Base-by-base conservation (phyloP, 23 tunicate species). In the Corella eumyota region DNA sequence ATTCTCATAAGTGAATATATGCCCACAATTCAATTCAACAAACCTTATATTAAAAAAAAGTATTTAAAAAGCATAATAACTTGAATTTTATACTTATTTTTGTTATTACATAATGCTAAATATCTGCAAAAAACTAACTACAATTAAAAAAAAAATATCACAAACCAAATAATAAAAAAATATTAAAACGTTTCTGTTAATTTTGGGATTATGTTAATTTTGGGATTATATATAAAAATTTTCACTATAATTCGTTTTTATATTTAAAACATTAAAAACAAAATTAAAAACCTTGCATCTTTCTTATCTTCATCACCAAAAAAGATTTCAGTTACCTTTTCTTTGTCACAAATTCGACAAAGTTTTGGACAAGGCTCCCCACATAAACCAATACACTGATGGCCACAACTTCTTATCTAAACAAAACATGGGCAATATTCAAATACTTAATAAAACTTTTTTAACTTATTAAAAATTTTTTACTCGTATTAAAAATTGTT, bases 301-400 rank as follows among this genome's bases (percentile, higher is more conserved):
- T 35, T 25, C 46, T 84, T 83, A 55, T 84, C 94, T 75, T 84
- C 94, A 63, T 84, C 94, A 9, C 94, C 94, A 47, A 84, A 84
- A 46, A 84, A 84, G 22, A 75, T 75, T 49, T 75, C 94, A 0
- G 75, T 78, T 0, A 84, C 94, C 40, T 75, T 62, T 1, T 69
- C 78, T 36, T 84, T 65, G 56, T 84, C 77, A 55, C 94, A 84
- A 56, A 75, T 48, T 28, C 94, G 69, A 34, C 94, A 84, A 32
- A 69, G 56, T 36, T 36, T 84, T 29, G 94, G 94, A 63, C 94
- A 84, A 19, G 83, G 83, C 50, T 84, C 94, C 2, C 94, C 94
- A 63, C 94, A 84, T 1, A 84, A 49, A 3, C 94, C 94, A 62
- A 84, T 84, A 56, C 94, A 84, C 25, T 46, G 73, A 53, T 84